Evolutionary conservation across 2,797 vertebrate species (phyloP).

Genomic region (Hippoglossus hippoglossus): DNA sequence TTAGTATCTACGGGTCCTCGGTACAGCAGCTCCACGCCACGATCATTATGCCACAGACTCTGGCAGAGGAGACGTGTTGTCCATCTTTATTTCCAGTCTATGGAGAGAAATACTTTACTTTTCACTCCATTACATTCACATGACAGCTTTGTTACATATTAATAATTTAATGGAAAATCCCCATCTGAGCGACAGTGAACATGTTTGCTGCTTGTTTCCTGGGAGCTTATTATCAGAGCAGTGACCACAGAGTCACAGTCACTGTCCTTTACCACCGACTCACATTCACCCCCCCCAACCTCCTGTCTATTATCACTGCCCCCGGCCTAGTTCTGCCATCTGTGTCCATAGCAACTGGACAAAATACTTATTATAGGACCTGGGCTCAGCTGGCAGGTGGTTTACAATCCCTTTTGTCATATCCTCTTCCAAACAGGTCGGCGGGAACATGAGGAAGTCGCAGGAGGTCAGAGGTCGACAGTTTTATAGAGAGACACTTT

Average conservation of each 20-base stretch:
- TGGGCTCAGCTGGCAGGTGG: slow-evolving; percentile 65
- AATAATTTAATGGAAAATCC: no score
- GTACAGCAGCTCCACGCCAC: no score
- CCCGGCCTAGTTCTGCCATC: slow-evolving; percentile 38
- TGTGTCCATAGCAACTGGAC: slow-evolving; percentile 66
- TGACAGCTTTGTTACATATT: no score
- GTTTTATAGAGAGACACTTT: not conserved
- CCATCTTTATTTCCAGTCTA: no score
- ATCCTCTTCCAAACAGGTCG: slow-evolving; percentile 36
- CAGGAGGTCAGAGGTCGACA: slow-evolving; percentile 11
- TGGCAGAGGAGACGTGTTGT: no score
- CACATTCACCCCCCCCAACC: slow-evolving; percentile 21
- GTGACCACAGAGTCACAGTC: slow-evolving; percentile 47
- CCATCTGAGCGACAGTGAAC: no score
- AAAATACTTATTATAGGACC: slow-evolving; percentile 64
- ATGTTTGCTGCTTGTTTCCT: slow-evolving; percentile 30
- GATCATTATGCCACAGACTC: no score
- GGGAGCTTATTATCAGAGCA: slow-evolving; percentile 38
- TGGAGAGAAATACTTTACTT: no score
- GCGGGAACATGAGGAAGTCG: not conserved
- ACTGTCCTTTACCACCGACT: slow-evolving; percentile 44
- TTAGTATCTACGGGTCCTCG: no score
- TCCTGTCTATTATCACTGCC: slow-evolving; percentile 31
- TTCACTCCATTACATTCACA: no score
- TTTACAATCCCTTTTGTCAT: slow-evolving; percentile 52